Conservation (phyloP, 1,140 invertebrate species). For the Goniozus legneri region DNA sequence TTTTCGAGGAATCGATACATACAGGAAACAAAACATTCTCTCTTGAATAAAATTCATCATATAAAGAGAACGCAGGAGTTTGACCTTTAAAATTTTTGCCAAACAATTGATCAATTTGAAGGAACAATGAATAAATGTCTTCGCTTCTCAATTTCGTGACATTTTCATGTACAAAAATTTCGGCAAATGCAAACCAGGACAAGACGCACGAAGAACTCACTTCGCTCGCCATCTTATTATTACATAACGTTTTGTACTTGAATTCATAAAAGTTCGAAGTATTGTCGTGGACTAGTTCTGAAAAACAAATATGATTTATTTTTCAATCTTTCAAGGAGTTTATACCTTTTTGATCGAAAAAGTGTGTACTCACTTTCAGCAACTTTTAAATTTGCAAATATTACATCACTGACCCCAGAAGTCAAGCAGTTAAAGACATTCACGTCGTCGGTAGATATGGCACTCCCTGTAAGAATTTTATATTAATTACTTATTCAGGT, state of each 20-base stretch:
- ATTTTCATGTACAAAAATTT: conserved; percentile 48
- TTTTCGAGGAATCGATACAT: neutral
- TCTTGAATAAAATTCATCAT: conserved; percentile 61
- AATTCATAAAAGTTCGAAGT: conserved; percentile 1
- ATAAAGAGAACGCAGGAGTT: conserved; percentile 63
- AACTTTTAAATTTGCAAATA: conserved; percentile 74
- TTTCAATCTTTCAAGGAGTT: conserved; percentile 5
- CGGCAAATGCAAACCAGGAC: conserved; percentile 17
- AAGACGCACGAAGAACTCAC: conserved; percentile 13
- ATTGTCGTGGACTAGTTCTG: neutral
- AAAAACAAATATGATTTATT: conserved; percentile 2
- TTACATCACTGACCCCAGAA: conserved; percentile 78
- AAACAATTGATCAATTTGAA: conserved; percentile 66
- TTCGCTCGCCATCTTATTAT: no score
- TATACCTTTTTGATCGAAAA: conserved; percentile 28
- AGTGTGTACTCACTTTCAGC: conserved; percentile 61
- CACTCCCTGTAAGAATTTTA: neutral
- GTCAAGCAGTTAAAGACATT: conserved; percentile 70
- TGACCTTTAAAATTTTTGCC: conserved; percentile 60
- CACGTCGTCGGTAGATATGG: neutral
- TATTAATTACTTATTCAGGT: neutral
- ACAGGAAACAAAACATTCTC: conserved; percentile 66
- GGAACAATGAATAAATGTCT: conserved; percentile 65
- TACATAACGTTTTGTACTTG: no score
- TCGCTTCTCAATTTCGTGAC: conserved; percentile 54